Evolutionary conservation across 2,888 invertebrate genomes (phyloP), one percentile per base, ranked within the genome.

Genomic region (Latheticus oryzae): DNA sequence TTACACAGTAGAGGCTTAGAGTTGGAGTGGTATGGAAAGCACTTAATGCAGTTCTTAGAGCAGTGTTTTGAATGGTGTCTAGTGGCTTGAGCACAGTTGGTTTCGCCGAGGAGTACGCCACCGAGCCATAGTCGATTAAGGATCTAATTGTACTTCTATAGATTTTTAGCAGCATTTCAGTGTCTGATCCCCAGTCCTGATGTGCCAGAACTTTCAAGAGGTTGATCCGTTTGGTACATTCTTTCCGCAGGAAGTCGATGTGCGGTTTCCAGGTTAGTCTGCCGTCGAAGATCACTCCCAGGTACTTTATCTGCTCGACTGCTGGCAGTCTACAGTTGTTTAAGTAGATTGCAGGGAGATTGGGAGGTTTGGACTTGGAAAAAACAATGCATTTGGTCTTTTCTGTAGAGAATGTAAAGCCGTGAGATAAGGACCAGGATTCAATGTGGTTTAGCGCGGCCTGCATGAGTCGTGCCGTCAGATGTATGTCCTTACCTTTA

Each of bases 141-240:
- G 33, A n/a, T 16, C 47, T 15, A 4, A 47, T 33, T 7, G 33
- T 12, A 9, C 8, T 12, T 30, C n/a, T 47, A 21, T 47, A 47
- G 15, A 47, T 47, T n/a, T 3, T 7, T 11, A 32, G 24, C 16
- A 37, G 8, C 24, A 15, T 24, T 2, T 16, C 28, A 13, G 38
- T 43, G 12, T 30, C 42, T 5, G 30, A 23, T 32, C 33, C 43
- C 54, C 45, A 54, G 5, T 2, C 2, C 26, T 35, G n/a, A 23
- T 38, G 16, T 3, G 54, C 37, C 5, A 55, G 32, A 19, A 35
- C 38, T 38, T 55, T 55, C 33, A 55, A 17, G 1, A 55, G 5
- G 5, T 30, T 28, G 9, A 45, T 5, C 1, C 21, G 5, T 15
- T 30, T 47, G 4, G 9, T 24, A n/a, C 47, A 45, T 21, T 33